Evolutionary conservation across 1,140 invertebrate genomes (phyloP).

Genomic region (Bombus waltoni): DNA sequence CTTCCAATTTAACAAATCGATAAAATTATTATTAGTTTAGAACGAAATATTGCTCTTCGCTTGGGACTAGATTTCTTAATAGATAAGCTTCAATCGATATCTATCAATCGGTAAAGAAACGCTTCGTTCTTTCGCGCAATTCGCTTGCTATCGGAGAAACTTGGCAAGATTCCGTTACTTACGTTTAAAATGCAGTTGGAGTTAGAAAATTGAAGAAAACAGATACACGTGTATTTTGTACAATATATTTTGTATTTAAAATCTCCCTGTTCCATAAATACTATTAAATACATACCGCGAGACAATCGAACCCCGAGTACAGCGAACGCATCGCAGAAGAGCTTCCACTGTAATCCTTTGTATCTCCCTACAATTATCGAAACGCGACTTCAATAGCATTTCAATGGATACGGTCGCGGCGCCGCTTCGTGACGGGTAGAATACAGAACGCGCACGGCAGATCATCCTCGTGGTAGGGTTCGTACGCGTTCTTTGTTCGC

Average conservation of each 20-base stretch:
- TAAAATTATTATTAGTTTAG: background rate
- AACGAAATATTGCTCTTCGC: background rate
- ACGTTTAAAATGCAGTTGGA: background rate
- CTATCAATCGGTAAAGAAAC: background rate
- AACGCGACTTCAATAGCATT: constrained; percentile 36
- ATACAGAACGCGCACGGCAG: background rate
- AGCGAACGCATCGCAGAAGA: background rate
- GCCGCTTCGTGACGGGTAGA: background rate
- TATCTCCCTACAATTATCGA: background rate
- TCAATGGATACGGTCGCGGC: background rate
- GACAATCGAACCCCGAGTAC: background rate
- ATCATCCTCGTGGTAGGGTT: background rate
- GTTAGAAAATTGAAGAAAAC: too few species aligned
- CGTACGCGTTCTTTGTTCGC: constrained; percentile 6
- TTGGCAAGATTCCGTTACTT: background rate
- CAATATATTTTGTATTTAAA: background rate
- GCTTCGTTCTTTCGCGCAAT: background rate
- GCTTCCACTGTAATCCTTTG: background rate
- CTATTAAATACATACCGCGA: background rate
- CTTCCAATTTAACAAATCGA: background rate
- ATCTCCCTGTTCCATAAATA: background rate
- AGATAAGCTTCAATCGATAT: background rate
- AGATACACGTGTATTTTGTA: too few species aligned
- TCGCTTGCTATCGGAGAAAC: background rate
- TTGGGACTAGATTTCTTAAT: too few species aligned